Base-by-base conservation (phyloP, 2,113 vertebrate genomes). In the Mirza zaza region DNA sequence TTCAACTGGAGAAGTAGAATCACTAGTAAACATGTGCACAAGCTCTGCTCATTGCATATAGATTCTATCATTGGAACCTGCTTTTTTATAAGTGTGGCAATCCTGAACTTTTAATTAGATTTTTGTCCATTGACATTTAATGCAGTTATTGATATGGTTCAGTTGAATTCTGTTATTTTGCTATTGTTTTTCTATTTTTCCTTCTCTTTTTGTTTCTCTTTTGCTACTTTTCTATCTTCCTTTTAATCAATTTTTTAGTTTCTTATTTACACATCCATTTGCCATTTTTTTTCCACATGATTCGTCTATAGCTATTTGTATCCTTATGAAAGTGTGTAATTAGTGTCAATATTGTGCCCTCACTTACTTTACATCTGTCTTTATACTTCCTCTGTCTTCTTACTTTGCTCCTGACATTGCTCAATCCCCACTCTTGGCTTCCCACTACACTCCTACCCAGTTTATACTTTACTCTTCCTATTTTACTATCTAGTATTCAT, bases 281-380 rank as follows among this genome's bases (percentile, higher is more conserved):
- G 10, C 34, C 27, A 0, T 21, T 52, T 18, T 52, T 18, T 63
- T 39, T 67, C 7, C 48, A n/a, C 21, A 34, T 39, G 25, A 29
- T 9, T 34, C 27, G 8, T 45, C 27, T 34, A 34, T 17, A 10
- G 11, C 32, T 52, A 11, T 67, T 79, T 20, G 14, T 18, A 6
- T 32, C 8, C 42, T 13, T 67, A n/a, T 50, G 45, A 52, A 39
- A 15, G 34, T 13, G 0, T 10, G 21, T 32, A 29, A 8, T 55
- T 2, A 2, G 6, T 7, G 15, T 36, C 42, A 2, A 15, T 5
- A n/a, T 9, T 5, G 8, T 8, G 12, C 9, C 5, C 2, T 18
- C 4, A 17, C 17, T 45, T 25, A 29, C 25, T 34, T 23, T 48
- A 1, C 2, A 34, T 2, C 39, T 23, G 17, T 32, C 85, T 32